Conservation (phyloP, 2,888 invertebrate species). For the Hemaris fuciformis region DNA sequence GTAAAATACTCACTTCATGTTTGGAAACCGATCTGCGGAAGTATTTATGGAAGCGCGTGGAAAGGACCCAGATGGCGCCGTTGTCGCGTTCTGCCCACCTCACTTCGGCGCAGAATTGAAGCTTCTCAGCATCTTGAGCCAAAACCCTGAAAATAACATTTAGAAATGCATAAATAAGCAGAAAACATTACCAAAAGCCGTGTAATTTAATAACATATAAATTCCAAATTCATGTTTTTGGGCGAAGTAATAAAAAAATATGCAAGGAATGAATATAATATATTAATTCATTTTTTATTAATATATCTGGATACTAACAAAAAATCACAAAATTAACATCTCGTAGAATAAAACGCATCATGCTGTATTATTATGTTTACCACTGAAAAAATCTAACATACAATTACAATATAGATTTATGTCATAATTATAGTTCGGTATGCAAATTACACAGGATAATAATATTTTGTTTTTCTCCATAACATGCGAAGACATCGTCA, state of each 20-base stretch:
- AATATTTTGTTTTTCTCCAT: not conserved
- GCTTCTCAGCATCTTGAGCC: constrained; percentile 85
- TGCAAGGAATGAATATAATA: too few relatives aligned
- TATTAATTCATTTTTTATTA: too few relatives aligned
- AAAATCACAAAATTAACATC: too few relatives aligned
- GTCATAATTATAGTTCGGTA: not conserved
- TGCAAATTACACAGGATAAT: not conserved
- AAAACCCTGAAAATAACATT: constrained; percentile 78
- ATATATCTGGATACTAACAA: too few relatives aligned
- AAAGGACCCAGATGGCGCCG: constrained; percentile 87
- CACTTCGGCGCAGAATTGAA: constrained; percentile 91
- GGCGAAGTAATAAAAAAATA: too few relatives aligned
- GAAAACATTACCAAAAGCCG: not conserved
- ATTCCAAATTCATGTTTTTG: too few relatives aligned
- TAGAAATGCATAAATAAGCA: not conserved
- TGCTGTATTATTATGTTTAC: not conserved
- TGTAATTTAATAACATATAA: not conserved
- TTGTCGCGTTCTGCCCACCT: constrained; percentile 85
- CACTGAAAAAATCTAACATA: not conserved
- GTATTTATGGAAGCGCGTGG: constrained; percentile 90
- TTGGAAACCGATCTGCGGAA: constrained; percentile 85
- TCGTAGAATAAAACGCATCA: too few relatives aligned
- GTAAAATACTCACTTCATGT: constrained; percentile 77
- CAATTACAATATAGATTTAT: not conserved
- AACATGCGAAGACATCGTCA: not conserved